These are phyloP conservation scores for Odobenus rosmarus DNA, from an alignment of 2,113 vertebrate species.

Conservation along the genomic window DNA sequence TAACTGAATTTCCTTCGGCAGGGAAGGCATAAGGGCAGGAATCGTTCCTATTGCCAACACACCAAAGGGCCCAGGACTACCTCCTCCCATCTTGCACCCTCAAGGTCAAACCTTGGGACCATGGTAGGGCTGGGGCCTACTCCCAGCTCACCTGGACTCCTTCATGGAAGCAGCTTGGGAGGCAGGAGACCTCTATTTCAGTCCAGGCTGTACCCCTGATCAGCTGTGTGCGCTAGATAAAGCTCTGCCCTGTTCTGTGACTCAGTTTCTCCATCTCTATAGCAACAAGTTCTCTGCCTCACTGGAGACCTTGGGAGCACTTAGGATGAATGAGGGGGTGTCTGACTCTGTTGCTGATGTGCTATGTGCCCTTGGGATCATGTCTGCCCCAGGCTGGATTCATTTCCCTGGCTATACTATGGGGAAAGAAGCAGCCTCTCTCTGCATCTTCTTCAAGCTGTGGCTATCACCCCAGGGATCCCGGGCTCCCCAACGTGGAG, in stretches of 20 bases:
- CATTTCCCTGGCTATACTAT: background rate
- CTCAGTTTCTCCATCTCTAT: background rate
- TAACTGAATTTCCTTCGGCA: background rate
- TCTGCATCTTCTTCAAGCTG: conserved; percentile 47
- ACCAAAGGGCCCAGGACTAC: background rate
- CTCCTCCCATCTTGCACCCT: background rate
- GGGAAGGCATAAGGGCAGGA: background rate
- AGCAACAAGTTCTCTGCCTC: background rate
- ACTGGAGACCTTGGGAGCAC: conserved; percentile 3
- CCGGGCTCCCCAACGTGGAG: background rate
- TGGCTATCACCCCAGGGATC: conserved; percentile 48
- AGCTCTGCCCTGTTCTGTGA: background rate
- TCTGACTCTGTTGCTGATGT: background rate
- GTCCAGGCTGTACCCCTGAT: background rate
- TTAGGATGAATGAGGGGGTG: background rate
- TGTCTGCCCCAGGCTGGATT: background rate
- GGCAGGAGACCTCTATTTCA: background rate
- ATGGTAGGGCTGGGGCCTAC: background rate
- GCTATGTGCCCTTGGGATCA: background rate
- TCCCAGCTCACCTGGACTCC: background rate
- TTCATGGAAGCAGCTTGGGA: background rate
- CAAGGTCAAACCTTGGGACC: background rate
- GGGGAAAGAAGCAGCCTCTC: background rate
- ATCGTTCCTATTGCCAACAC: background rate
- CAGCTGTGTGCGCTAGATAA: background rate